Evolutionary conservation across 2,113 vertebrate genomes (phyloP).

Genomic region (Megaleporinus macrocephalus): DNA sequence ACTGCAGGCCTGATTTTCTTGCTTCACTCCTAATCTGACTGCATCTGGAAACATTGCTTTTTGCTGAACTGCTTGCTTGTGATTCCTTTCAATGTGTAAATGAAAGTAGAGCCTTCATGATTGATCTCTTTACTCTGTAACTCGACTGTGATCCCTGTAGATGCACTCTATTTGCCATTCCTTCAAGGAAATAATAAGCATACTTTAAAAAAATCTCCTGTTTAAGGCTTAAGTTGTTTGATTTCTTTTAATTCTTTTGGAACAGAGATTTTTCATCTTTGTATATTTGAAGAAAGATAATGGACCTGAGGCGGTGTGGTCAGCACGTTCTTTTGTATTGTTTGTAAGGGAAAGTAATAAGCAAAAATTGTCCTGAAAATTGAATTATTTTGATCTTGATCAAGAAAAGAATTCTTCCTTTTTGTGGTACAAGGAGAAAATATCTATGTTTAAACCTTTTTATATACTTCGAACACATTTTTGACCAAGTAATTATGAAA

Average conservation of each 20-base stretch:
- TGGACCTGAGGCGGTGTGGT: neutral
- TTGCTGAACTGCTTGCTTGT: neutral
- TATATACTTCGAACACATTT: constrained; percentile 13
- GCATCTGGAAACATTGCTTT: neutral
- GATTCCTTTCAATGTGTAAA: constrained; percentile 30
- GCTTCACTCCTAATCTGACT: constrained; percentile 12
- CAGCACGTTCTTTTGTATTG: constrained; percentile 15
- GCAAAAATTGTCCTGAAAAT: constrained; percentile 38
- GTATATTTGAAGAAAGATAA: constrained; percentile 22
- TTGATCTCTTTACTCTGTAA: constrained; percentile 20
- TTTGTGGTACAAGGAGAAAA: constrained; percentile 22
- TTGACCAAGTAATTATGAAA: constrained; percentile 18
- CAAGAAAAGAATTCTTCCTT: constrained; percentile 9
- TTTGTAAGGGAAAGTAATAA: constrained; percentile 24
- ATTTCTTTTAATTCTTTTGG: constrained; percentile 33
- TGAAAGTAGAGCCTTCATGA: neutral
- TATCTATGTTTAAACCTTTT: constrained; percentile 8
- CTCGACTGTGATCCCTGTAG: neutral
- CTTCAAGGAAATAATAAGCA: constrained; percentile 11
- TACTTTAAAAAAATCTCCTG: neutral
- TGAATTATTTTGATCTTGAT: constrained; percentile 38
- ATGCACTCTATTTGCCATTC: constrained; percentile 1
- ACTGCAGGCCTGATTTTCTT: constrained; percentile 18
- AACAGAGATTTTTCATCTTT: constrained; percentile 18
- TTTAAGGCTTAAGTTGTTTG: neutral